phyloP scores from a whole-genome alignment of 2,113 vertebrate species.

The Reinhardtius hippoglossoides region DNA sequence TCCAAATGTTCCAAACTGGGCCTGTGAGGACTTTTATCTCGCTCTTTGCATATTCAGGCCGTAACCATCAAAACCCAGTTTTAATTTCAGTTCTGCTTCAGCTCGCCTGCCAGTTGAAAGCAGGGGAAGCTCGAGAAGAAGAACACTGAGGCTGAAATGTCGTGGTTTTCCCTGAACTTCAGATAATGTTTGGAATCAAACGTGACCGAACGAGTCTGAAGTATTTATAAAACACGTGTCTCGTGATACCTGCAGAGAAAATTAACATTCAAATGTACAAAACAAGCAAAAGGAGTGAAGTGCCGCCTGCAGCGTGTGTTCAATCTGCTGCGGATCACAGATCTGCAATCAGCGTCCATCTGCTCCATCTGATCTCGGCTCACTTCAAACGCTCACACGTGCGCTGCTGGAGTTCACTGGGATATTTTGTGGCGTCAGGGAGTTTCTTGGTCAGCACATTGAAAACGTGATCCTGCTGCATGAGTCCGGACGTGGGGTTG shows the following conservation, averaged over 20 bases:
- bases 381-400: conserved; percentile 1
- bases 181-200: not conserved
- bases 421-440: not conserved
- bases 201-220: not conserved
- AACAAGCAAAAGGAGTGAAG: conserved; percentile 30
- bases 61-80: no score
- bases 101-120: not conserved
- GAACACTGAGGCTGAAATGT: not conserved
- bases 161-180: not conserved
- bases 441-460: not conserved
- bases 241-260: not conserved
- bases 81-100: not conserved
- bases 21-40: not conserved
- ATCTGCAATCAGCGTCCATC: conserved; percentile 52
- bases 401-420: not conserved
- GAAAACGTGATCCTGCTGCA: not conserved
- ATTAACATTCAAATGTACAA: conserved; percentile 13
- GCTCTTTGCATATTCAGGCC: not conserved
- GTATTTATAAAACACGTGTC: not conserved
- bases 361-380: conserved; percentile 25
- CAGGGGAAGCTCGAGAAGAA: not conserved
- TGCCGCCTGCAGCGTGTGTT: not conserved
- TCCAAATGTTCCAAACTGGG: not conserved
- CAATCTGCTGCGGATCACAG: conserved; percentile 44
- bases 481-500: not conserved